phyloP scores from a whole-genome alignment of 2,113 vertebrate genomes.

The Oostethus manadensis region DNA sequence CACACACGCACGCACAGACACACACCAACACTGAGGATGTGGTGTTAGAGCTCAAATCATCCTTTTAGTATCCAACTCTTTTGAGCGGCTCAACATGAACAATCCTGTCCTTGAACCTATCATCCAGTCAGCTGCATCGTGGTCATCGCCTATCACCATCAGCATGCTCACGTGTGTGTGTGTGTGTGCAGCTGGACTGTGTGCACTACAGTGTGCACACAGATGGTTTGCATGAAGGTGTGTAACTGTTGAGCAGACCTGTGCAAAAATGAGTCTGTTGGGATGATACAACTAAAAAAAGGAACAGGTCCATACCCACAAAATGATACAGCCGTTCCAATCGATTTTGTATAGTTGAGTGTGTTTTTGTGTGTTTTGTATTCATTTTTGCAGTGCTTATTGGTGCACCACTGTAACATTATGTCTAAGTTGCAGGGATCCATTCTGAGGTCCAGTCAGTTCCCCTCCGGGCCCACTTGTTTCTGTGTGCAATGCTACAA shows the following conservation, averaged over 20 bases:
- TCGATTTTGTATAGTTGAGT: conserved; percentile 47
- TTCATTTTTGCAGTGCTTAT: conserved; percentile 62
- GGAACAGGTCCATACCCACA: conserved; percentile 42
- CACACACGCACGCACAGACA: conserved; percentile 8
- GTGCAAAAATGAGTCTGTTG: conserved; percentile 16
- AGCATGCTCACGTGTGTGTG: conserved; percentile 8
- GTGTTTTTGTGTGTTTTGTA: conserved; percentile 41
- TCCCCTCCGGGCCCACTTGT: conserved; percentile 22
- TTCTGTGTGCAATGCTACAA: conserved; percentile 38
- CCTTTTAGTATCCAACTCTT: background rate
- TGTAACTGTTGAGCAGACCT: conserved; percentile 25
- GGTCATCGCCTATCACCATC: conserved; percentile 4
- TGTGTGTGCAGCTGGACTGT: background rate
- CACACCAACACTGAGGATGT: background rate
- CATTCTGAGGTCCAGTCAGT: conserved; percentile 47
- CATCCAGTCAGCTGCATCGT: conserved; percentile 5
- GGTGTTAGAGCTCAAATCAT: background rate
- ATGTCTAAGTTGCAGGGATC: conserved; percentile 34
- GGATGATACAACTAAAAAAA: conserved; percentile 12
- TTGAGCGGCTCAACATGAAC: too few relatives aligned
- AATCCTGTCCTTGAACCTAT: background rate
- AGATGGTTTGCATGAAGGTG: conserved; percentile 43
- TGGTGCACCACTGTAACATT: conserved; percentile 25
- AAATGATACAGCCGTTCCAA: conserved; percentile 39
- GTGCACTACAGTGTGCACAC: conserved; percentile 25